Percentiles rank a stretch among this genome's conserved stretches.
Conservation (phyloP, 92 coral and sea anemone genomes). For the Siderastrea radians region DNA sequence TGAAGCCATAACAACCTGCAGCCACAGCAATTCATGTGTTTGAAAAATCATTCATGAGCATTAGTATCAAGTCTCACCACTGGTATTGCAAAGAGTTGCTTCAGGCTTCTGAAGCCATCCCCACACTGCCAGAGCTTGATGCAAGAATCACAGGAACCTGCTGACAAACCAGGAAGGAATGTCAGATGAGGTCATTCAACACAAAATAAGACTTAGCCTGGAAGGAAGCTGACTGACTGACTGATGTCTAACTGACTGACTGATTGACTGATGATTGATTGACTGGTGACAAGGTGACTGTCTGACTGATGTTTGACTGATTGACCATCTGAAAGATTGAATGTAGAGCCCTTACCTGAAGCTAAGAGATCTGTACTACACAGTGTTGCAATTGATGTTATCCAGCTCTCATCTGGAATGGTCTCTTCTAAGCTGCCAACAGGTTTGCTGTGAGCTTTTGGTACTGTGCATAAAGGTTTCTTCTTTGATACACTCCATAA, state of each 20-base stretch:
- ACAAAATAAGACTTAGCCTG: too few relatives aligned
- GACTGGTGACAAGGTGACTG: background rate
- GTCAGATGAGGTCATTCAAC: too few relatives aligned
- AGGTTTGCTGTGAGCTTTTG: constrained; percentile 82
- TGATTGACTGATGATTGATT: too few relatives aligned
- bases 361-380: constrained; percentile 92
- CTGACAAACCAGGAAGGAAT: constrained; percentile 47
- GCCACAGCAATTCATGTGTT: too few relatives aligned
- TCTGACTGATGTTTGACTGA: too few relatives aligned
- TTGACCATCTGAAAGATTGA: background rate
- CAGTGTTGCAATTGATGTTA: constrained; percentile 88
- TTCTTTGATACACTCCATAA: constrained; percentile 91
- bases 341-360: constrained; percentile 73
- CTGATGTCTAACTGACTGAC: too few relatives aligned
- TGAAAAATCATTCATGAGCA: too few relatives aligned
- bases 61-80: constrained; percentile 70
- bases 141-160: constrained; percentile 98
- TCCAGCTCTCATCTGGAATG: constrained; percentile 95
- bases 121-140: constrained; percentile 96
- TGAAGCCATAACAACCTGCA: too few relatives aligned
- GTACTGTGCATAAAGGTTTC: constrained; percentile 81
- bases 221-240: background rate
- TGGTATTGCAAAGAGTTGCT: constrained; percentile 85
- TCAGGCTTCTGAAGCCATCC: constrained; percentile 75
- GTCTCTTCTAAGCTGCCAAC: constrained; percentile 35